Evolutionary conservation across 2,113 vertebrate genomes (phyloP).

Genomic region (Chionomys nivalis): DNA sequence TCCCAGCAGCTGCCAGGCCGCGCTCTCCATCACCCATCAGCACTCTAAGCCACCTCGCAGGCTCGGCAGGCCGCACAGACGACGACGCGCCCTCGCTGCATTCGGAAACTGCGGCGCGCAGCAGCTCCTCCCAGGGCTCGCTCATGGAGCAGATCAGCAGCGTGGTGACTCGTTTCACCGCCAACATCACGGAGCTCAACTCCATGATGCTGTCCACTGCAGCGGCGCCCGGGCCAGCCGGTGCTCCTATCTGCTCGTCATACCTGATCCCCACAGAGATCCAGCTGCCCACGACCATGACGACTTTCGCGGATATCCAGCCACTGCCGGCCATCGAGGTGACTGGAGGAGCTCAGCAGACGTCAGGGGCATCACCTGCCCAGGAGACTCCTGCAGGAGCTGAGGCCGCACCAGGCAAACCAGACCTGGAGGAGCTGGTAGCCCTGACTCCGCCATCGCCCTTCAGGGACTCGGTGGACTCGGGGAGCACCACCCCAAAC

Average conservation of each 20-base stretch:
- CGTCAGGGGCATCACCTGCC: slow-evolving; percentile 68
- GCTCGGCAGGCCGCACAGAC: slow-evolving; percentile 88
- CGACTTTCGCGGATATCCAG: slow-evolving; percentile 96
- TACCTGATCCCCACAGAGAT: slow-evolving; percentile 94
- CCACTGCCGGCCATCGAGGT: slow-evolving; percentile 93
- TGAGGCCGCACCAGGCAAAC: slow-evolving; percentile 86
- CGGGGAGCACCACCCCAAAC: slow-evolving; percentile 91
- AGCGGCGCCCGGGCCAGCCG: slow-evolving; percentile 81
- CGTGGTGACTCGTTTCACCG: slow-evolving; percentile 97
- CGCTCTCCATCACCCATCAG: slow-evolving; percentile 96
- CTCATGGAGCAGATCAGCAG: slow-evolving; percentile 99
- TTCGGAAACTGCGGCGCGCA: slow-evolving; percentile 88
- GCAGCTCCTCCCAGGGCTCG: slow-evolving; percentile 90
- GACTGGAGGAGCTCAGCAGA: slow-evolving; percentile 83
- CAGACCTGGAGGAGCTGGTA: slow-evolving; percentile 94
- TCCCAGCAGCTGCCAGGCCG: slow-evolving; percentile 88
- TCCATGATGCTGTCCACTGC: slow-evolving; percentile 94
- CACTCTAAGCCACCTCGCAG: slow-evolving; percentile 92
- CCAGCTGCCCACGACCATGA: slow-evolving; percentile 93
- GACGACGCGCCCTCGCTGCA: slow-evolving; percentile 88
- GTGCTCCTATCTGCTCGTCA: slow-evolving; percentile 87
- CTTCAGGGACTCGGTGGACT: slow-evolving; percentile 96
- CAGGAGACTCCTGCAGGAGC: slow-evolving; percentile 84
- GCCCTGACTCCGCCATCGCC: slow-evolving; percentile 98
- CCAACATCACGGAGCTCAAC: slow-evolving; percentile 98